Evolutionary conservation across 2,888 invertebrate genomes (phyloP).

Genomic region (Abrostola triplasia): DNA sequence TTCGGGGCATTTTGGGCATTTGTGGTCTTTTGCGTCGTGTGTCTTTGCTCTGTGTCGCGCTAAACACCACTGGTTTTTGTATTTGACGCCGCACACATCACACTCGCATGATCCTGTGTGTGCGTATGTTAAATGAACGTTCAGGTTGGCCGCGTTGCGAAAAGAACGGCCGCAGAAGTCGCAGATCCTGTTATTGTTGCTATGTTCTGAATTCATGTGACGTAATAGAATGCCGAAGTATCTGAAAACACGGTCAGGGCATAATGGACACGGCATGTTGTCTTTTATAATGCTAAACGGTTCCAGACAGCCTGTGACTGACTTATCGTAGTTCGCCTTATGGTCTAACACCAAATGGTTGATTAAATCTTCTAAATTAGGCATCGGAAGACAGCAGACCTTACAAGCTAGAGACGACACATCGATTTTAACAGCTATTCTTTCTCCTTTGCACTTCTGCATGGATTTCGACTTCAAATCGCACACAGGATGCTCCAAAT

Average conservation of each 20-base stretch:
- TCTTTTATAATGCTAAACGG: slow-evolving; percentile 77
- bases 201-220: slow-evolving; percentile 80
- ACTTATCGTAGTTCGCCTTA: slow-evolving; percentile 76
- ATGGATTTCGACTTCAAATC: slow-evolving; percentile 77
- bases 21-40: slow-evolving; percentile 79
- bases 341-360: slow-evolving; percentile 77
- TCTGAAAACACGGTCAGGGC: slow-evolving; percentile 70
- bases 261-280: slow-evolving; percentile 77
- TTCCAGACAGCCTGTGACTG: slow-evolving; percentile 73
- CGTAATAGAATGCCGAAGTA: slow-evolving; percentile 77
- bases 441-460: slow-evolving; percentile 79
- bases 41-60: slow-evolving; percentile 78
- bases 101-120: slow-evolving; percentile 78
- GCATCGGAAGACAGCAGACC: slow-evolving; percentile 66
- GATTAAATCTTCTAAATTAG: slow-evolving; percentile 70
- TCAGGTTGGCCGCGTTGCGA: slow-evolving; percentile 73
- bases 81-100: slow-evolving; percentile 73
- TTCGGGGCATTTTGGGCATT: slow-evolving; percentile 80
- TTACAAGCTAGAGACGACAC: slow-evolving; percentile 74
- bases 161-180: slow-evolving; percentile 81
- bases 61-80: slow-evolving; percentile 78
- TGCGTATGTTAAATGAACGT: slow-evolving; percentile 75
- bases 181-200: slow-evolving; percentile 79
- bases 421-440: slow-evolving; percentile 78
- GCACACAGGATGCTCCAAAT: slow-evolving; percentile 73